Base-by-base conservation (phyloP, 2,888 invertebrate genomes). In the Orthosia gothica region DNA sequence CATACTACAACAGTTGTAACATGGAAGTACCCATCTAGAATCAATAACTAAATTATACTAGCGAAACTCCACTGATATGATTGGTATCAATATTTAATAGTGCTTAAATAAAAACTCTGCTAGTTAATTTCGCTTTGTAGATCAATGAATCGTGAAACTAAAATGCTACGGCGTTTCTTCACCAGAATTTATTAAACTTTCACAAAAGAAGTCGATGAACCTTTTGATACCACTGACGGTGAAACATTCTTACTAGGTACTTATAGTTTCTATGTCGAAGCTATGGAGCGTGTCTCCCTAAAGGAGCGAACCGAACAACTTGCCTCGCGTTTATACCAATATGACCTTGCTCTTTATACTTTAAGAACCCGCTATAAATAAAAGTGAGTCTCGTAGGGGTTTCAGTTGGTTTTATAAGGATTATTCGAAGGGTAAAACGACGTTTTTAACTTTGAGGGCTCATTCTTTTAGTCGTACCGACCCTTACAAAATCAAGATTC, bases 251-350 rank as follows among this genome's bases (percentile, higher is more conserved):
- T 13, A 59, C 49, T 80, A 40, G 40, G 40, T 40, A 59, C 23
- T 55, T 57, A 76, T 52, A 54, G 47, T 65, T 71, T 69, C 32
- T 65, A 58, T 62, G 61, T 15, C 50, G 65, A 65, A 61, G 49
- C 61, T 71, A 68, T 69, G 80, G 65, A 81, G 72, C 81, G 68
- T 76, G 80, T 72, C 61, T 57, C 67, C 70, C 76, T 59, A 52
- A 47, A 61, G 20, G 52, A 47, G 23, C 16, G 58, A 74, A 57
- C 40, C 47, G 61, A 69, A 65, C 26, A 54, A 62, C 18, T 57
- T 65, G 52, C 26, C n/a, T 59, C 59, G n/a, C 47, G 75, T 52
- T 52, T 58, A 52, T 62, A 74, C 47, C 64, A 65, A 69, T 74
- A 79, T 20, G 68, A 74, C 62, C 65, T 79, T 49, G 57, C 67